phyloP scores from a whole-genome alignment of 2,113 vertebrate genomes.

The Panthera tigris region DNA sequence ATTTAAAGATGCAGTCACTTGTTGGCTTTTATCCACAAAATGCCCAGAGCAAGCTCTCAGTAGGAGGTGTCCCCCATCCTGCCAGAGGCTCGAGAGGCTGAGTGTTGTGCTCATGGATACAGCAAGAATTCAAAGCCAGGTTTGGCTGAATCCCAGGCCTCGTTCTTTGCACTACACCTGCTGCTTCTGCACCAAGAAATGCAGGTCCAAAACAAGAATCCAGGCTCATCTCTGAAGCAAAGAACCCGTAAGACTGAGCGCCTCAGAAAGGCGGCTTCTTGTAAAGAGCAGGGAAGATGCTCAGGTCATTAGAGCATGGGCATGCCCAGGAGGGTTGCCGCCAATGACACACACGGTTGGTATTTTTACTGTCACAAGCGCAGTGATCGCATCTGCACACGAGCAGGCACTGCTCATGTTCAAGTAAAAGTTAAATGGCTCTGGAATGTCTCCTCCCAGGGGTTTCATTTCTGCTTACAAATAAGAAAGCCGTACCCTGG shows the following conservation, averaged over 20 bases:
- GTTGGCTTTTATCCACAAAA: not conserved
- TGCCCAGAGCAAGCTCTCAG: not conserved
- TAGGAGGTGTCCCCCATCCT: rapidly evolving
- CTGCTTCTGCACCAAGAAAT: not conserved
- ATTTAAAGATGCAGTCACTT: not conserved
- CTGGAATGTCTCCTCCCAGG: not conserved
- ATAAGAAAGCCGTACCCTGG: not conserved
- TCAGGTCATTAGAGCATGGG: too few relatives aligned
- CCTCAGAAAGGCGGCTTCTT: not conserved
- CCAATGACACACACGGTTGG: rapidly evolving
- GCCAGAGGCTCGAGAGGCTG: not conserved
- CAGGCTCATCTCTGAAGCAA: not conserved
- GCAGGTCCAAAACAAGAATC: not conserved
- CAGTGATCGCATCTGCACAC: not conserved
- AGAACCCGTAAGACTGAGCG: not conserved
- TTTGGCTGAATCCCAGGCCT: not conserved
- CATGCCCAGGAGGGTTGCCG: too few relatives aligned
- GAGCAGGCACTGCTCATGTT: not conserved
- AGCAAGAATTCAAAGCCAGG: not conserved
- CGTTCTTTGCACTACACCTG: not conserved
- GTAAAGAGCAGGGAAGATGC: not conserved
- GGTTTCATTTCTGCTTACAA: not conserved
- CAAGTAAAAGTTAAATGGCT: not conserved
- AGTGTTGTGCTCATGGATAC: rapidly evolving
- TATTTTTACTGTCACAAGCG: not conserved